phyloP scores from a whole-genome alignment of 2,113 vertebrate species.

The Cinclus cinclus region DNA sequence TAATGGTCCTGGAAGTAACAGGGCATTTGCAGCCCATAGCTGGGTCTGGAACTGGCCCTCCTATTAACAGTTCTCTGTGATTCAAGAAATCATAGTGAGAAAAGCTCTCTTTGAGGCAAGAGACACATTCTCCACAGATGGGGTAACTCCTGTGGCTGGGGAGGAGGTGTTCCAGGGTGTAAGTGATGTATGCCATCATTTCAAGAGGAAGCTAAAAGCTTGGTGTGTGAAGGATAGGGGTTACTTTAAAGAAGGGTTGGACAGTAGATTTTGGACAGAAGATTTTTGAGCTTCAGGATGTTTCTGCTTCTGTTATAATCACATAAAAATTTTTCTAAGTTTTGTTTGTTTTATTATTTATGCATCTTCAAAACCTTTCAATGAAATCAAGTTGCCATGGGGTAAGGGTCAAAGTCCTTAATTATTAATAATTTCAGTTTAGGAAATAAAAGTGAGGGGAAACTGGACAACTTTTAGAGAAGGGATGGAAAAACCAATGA shows the following conservation, averaged over 20 bases:
- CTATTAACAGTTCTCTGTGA: not conserved
- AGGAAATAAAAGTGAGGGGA: not conserved
- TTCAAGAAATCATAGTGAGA: not conserved
- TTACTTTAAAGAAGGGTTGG: not conserved
- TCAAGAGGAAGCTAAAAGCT: not conserved
- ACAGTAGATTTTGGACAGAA: not conserved
- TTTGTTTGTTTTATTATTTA: not conserved
- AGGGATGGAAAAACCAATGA: not conserved
- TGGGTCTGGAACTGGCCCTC: not conserved
- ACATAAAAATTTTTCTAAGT: not conserved
- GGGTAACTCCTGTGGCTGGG: not conserved
- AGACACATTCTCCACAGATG: not conserved
- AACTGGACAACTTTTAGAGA: not conserved
- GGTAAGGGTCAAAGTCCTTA: not conserved
- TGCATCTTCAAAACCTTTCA: not conserved
- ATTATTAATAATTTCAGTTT: not conserved
- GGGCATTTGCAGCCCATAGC: not conserved
- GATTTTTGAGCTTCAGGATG: not conserved
- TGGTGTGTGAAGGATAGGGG: not conserved
- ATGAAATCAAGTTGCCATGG: not conserved
- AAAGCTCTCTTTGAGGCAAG: not conserved
- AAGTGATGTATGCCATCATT: not conserved
- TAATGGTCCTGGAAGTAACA: not conserved
- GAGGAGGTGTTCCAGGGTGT: not conserved
- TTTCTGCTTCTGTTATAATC: not conserved